These are phyloP conservation scores for Neosilurus hyrtlii DNA, from an alignment of 2,797 vertebrate genomes.

Conservation along the genomic window DNA sequence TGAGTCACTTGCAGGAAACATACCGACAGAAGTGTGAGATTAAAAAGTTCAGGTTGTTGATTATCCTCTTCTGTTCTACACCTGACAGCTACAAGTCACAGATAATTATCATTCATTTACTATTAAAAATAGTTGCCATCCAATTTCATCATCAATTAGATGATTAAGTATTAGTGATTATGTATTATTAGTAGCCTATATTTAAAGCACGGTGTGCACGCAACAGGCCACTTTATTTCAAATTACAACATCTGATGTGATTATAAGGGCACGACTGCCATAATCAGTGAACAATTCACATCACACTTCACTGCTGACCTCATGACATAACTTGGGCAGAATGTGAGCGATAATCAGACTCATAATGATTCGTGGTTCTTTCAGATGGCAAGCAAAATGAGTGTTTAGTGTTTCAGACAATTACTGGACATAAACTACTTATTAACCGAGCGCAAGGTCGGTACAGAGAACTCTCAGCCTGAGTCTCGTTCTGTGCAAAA, in stretches of 20 bases:
- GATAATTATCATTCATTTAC: not conserved
- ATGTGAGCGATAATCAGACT: not conserved
- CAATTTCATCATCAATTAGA: not conserved
- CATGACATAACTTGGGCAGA: not conserved
- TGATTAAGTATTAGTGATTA: too few relatives aligned
- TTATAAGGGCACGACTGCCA: not conserved
- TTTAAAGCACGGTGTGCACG: not conserved
- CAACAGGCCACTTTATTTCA: not conserved
- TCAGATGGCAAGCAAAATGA: not conserved
- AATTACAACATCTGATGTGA: not conserved
- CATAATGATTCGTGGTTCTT: not conserved
- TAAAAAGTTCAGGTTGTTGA: not conserved
- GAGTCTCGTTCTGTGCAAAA: too few relatives aligned
- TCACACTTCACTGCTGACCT: not conserved
- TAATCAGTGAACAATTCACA: not conserved
- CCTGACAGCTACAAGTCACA: not conserved
- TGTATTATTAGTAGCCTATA: too few relatives aligned
- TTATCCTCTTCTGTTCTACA: not conserved
- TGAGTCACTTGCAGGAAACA: slow-evolving; percentile 3
- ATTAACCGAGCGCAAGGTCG: too few relatives aligned
- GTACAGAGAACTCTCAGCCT: too few relatives aligned
- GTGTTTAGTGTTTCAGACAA: not conserved
- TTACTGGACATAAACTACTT: not conserved
- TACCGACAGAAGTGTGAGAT: not conserved
- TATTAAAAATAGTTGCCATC: too few relatives aligned